Base-by-base conservation (phyloP, 2,113 vertebrate genomes). In the Gavia stellata region DNA sequence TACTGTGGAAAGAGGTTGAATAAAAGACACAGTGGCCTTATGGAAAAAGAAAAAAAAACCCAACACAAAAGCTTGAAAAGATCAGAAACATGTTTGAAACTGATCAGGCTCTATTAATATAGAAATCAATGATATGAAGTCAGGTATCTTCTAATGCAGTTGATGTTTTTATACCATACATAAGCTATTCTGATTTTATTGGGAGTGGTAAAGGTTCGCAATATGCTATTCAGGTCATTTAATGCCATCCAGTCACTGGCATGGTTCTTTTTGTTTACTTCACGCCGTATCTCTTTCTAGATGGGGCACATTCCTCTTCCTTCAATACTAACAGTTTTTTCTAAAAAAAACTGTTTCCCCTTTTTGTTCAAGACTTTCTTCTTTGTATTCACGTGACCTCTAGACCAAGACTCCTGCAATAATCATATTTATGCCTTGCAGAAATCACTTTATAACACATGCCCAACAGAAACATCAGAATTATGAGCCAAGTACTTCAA, bases 1-100 rank as follows among this genome's bases (percentile, higher is more conserved):
- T 56, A 50, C 6, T 47, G 19, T 28, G 25, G 58, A 50, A 88
- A 81, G 12, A 81, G 28, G 5, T 36, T 67, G 13, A 45, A 73
- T 56, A 88, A 83, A 80, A 70, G 18, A 74, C 21, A 9, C 7
- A 12, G 5, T 25, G 23, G 2, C 17, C 4, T 42, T 52, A 40
- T 6, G 13, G 40, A 55, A 95, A 83, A 77, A 47, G 3, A 9
- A 6, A 29, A 36, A 40, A 14, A 3, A 0, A 2, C 0, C 3
- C 5, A 66, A 20, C 3, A 20, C 3, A 16, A 36, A 79, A n/a
- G 3, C 11, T 23, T 62, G 40, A 66, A 50, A 91, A 78, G 9
- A 55, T 82, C 61, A 82, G 52, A 74, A 67, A 55, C 9, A 42
- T 8, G 5, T 90, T 68, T 79, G 19, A 93, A 93, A 68, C 33